Evolutionary conservation across 2,888 invertebrate species (phyloP), one percentile per base, ranked within the genome.

Genomic region (Plebejus melissa): DNA sequence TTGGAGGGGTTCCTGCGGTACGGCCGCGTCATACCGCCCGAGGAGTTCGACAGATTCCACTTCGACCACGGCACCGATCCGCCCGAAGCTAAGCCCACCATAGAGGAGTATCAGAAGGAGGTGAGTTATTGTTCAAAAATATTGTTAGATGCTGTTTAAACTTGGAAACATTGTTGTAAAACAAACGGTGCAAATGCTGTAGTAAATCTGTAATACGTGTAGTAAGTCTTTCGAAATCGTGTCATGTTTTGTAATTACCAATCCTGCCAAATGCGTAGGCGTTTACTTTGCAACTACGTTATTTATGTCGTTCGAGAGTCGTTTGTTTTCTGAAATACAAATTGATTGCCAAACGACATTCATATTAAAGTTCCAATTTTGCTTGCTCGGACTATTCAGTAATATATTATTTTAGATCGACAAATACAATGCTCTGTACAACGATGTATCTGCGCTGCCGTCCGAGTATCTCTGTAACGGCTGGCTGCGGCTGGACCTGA

Each of bases 401-500:
- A 58, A 58, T 72, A 13, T 9, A 9, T 71, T 71, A 11, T 74
- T 76, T 57, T 83, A 96, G 96, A 96, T 99, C 81, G 97, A 98
- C 82, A 95, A 95, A 77, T 98, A 96, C 84, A 96, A 97, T 84
- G 91, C 94, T n/a, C 86, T 98, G 77, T 97, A 97, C 82, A 95
- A 96, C 36, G 96, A 97, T 86, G 96, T 98, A 3, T 94, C 95
- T 13, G 88, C 94, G 16, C 94, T 98, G 77, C 95, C 96, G 11
- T 89, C 94, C 0, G 94, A 94, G 38, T 94, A 95, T 77, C 91
- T 97, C 22, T 95, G 98, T 83, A 95, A 96, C 78, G 94, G 95
- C 13, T 98, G 98, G 98, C 92, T 98, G 76, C 94, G 95, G 77
- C 86, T 98, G 3, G 96, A 98, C 82, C 91, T 97, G 74, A 95